phyloP scores from a whole-genome alignment of 1,140 invertebrate species.

The Drosophila micromelanica region DNA sequence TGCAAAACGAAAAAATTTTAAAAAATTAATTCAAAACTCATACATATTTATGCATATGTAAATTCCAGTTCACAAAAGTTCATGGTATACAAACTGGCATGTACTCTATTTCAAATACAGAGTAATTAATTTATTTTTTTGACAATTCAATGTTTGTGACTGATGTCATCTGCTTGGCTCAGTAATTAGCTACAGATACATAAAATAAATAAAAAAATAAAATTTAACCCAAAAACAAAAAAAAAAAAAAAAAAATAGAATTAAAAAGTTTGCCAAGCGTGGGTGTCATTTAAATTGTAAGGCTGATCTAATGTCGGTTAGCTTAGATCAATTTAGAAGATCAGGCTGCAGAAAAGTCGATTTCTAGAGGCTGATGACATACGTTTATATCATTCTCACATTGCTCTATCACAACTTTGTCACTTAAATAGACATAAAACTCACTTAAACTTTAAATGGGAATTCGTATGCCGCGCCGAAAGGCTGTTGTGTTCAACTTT shows the following conservation, averaged over 20 bases:
- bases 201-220: constrained; percentile 3
- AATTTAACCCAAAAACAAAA: not conserved
- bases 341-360: not conserved
- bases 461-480: constrained; percentile 62
- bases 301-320: constrained; percentile 25
- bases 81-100: constrained; percentile 6
- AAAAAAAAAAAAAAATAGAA: not conserved
- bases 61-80: constrained; percentile 21
- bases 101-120: not conserved
- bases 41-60: too few species aligned
- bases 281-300: constrained; percentile 17
- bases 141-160: not conserved
- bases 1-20: not conserved
- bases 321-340: constrained; percentile 27
- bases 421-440: constrained; percentile 76
- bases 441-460: constrained; percentile 61
- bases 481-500: not conserved
- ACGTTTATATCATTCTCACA: constrained; percentile 46
- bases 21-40: not conserved
- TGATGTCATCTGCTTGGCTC: constrained; percentile 13
- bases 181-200: not conserved
- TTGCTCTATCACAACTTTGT: constrained; percentile 51
- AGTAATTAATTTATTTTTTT: not conserved
- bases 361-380: constrained; percentile 29
- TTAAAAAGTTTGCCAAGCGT: not conserved